Conservation (phyloP, 2,797 vertebrate species). For the Cacajao melanocephalus region DNA sequence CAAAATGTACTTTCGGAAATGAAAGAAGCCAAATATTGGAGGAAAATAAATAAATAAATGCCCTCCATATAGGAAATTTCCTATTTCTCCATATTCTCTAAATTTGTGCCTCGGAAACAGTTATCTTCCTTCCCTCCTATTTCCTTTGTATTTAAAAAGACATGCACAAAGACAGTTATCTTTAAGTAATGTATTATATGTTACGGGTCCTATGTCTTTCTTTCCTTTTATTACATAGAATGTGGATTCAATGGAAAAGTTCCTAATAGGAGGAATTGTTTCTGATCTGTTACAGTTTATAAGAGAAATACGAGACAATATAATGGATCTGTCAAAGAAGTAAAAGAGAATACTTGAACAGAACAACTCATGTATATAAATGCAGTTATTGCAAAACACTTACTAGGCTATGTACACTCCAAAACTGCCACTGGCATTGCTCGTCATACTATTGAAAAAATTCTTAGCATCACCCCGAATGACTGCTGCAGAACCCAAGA, state of each 20-base stretch:
- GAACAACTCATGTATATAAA: not conserved
- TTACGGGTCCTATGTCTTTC: not conserved
- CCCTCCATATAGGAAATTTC: not conserved
- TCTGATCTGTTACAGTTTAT: not conserved
- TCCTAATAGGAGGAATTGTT: not conserved
- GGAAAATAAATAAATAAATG: not conserved
- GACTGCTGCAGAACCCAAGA: slow-evolving; percentile 22
- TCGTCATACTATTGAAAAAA: not conserved
- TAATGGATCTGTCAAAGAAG: not conserved
- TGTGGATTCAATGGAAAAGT: not conserved
- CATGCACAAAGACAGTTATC: not conserved
- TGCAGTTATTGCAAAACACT: not conserved
- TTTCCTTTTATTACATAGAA: not conserved
- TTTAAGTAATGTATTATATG: not conserved
- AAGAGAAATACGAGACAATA: not conserved
- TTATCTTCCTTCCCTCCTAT: not conserved
- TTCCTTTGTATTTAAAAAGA: not conserved
- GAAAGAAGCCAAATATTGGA: not conserved
- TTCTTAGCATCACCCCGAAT: not conserved
- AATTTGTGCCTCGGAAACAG: not conserved
- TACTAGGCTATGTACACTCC: not conserved
- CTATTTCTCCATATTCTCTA: not conserved
- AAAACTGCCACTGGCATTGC: not conserved
- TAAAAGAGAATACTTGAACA: not conserved
- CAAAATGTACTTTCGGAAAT: not conserved